Percentiles rank a stretch among this genome's conserved stretches.
phyloP scores from a whole-genome alignment of 2,113 vertebrate genomes.

The Sapayoa aenigma region DNA sequence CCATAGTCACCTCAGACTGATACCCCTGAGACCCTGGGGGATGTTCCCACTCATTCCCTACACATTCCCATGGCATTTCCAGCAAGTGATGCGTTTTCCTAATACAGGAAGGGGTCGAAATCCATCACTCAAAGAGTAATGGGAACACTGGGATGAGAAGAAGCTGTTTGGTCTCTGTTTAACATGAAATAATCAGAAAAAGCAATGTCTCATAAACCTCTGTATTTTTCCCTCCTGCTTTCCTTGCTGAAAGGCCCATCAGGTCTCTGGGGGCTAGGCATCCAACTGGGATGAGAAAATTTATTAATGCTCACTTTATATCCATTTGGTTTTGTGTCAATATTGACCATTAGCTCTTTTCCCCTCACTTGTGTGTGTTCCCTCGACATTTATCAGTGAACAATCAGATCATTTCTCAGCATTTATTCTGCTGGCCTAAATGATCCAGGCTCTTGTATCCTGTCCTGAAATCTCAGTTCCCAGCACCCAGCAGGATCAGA shows the following conservation, averaged over 20 bases:
- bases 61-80: rapidly evolving
- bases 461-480: neutral
- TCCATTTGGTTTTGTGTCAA: neutral
- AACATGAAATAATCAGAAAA: neutral
- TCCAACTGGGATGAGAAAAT: neutral
- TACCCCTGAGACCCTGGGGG: neutral
- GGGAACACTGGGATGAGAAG: neutral
- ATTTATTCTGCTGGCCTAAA: neutral
- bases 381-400: neutral
- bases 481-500: rapidly evolving
- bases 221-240: neutral
- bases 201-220: rapidly evolving
- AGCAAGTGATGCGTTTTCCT: neutral
- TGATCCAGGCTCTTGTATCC: neutral
- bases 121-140: neutral
- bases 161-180: neutral
- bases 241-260: neutral
- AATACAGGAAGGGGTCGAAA: neutral
- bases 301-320: neutral
- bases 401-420: neutral
- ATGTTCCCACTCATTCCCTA: neutral
- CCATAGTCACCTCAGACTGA: rapidly evolving
- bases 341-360: neutral
- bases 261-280: neutral
- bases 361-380: neutral